Base-by-base conservation (phyloP, 2,113 vertebrate species). In the Gobio gobio region DNA sequence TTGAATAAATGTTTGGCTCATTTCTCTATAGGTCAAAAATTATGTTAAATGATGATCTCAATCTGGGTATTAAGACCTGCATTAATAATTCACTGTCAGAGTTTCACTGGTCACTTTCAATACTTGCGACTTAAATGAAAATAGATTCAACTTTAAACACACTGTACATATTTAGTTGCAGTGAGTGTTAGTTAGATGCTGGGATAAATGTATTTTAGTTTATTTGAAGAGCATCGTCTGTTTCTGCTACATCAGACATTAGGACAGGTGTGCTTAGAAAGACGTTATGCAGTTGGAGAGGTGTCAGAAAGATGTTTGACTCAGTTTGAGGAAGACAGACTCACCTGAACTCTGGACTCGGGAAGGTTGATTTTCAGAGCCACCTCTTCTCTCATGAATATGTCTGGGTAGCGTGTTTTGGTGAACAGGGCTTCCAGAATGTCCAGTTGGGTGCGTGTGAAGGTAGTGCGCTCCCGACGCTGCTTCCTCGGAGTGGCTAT, bases 311-410 rank as follows among this genome's bases (percentile, higher is more conserved):
- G 33, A 18, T 18, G 8, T 68, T 68, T 36, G 29, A 22, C 64
- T 40, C n/a, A 54, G 47, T 29, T 49, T 49, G 3, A 75, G 22
- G 13, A 18, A 10, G 5, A 16, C 16, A 26, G 66, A 1, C 82
- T 82, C 40, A 85, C 78, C 78, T 84, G 66, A 73, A 77, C 82
- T 82, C 96, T 93, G 78, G 96, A 96, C 92, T 96, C 96, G 0
- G 95, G 96, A 82, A 96, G 92, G 87, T 96, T 96, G 91, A 96
- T 96, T 90, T 96, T 96, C 83, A 96, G 94, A 2, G 96, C 96
- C 87, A 96, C 96, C 89, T 96, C 95, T 89, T 96, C 96, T 54
- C 96, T 93, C 96, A 96, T 96, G 91, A 96, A 96, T 93, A 96
- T 96, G 92, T 96, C 96, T 2, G 96, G 96, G 88, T 96, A 96